phyloP scores from a whole-genome alignment of 1,140 invertebrate species.

The Nymphalis io region DNA sequence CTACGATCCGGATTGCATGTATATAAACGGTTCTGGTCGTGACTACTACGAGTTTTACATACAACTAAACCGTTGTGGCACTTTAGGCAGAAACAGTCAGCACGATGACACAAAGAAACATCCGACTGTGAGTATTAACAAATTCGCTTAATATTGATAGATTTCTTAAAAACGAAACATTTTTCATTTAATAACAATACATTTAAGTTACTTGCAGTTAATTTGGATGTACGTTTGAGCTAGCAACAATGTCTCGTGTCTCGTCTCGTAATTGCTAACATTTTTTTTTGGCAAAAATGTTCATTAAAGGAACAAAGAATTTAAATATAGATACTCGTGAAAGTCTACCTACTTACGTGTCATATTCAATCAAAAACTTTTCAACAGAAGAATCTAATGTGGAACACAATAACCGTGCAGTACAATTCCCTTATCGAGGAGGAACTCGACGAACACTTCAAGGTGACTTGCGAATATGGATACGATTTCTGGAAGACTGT shows the following conservation, averaged over 20 bases:
- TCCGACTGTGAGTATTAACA: slow-evolving; percentile 84
- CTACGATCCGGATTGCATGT: slow-evolving; percentile 96
- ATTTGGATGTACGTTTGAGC: no score
- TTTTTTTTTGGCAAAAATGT: no score
- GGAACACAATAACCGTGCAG: slow-evolving; percentile 97
- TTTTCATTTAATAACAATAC: no score
- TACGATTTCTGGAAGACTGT: slow-evolving; percentile 98
- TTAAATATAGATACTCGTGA: no score
- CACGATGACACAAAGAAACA: slow-evolving; percentile 92
- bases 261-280: no score
- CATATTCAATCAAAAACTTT: slow-evolving; percentile 3
- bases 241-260: no score
- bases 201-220: no score
- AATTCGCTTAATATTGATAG: background rate
- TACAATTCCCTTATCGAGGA: slow-evolving; percentile 97
- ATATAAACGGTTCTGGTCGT: slow-evolving; percentile 94
- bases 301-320: no score
- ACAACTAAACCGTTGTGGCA: slow-evolving; percentile 94
- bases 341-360: no score
- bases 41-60: slow-evolving; percentile 97
- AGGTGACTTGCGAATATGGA: slow-evolving; percentile 97
- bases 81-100: slow-evolving; percentile 92
- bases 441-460: slow-evolving; percentile 97
- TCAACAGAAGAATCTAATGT: slow-evolving; percentile 94
- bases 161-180: no score